Base-by-base conservation (phyloP, 2,797 vertebrate genomes). In the Australoheros facetus region DNA sequence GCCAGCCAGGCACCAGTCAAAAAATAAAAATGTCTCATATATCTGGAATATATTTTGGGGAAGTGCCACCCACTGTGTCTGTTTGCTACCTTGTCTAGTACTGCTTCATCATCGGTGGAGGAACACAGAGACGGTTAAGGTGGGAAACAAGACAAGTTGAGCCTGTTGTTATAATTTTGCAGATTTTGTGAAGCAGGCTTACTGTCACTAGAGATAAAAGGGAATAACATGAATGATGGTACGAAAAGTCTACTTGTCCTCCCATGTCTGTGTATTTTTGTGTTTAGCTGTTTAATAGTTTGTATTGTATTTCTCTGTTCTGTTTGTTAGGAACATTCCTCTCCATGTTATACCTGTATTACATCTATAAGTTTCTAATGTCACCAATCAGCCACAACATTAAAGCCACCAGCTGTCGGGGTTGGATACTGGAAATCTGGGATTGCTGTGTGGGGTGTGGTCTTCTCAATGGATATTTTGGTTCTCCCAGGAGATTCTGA, bases 21-120 rank as follows among this genome's bases (percentile, higher is more conserved):
- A 57, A n/a, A 64, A 51, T 42, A n/a, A 51, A 69, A 48, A 30
- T 10, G 17, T 66, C 10, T 51, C 23, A 51, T 75, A 77, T 71
- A 7, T 26, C 32, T 72, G 55, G 60, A 71, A 42, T 19, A 73
- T 64, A 2, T 81, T 84, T 81, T 34, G 42, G 54, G 56, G 32
- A 56, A 78, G 62, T 71, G 69, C 69, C 42, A 28, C 75, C 59
- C 28, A 32, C 5, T 0, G 1, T 75, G 37, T 80, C 77, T 26
- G 51, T 72, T 2, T 57, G 39, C 76, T 66, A 28, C 75, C 76
- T 57, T 80, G 51, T 80, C 23, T 66, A 5, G 62, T 56, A 73
- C 71, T 45, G 51, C 51, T 54, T 60, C 70, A 60, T 57, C 14
- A 16, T 59, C 54, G 53, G 74, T 26, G 56, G 62, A 70, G 7